Conservation (phyloP, 2,797 vertebrate species). For the Microhierax caerulescens region DNA sequence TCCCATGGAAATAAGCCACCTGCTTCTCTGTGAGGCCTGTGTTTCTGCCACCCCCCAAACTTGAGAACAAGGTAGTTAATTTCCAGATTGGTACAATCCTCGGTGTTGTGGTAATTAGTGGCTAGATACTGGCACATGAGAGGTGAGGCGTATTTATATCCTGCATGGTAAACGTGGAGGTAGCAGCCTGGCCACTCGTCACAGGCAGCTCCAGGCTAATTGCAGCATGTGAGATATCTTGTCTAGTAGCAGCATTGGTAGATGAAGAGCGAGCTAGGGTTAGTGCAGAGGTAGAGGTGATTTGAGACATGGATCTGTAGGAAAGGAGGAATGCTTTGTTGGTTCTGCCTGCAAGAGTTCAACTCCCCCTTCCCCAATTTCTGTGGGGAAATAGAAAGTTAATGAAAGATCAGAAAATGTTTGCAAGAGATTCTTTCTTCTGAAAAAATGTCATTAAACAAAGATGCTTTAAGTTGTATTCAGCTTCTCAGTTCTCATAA, state of each 20-base stretch:
- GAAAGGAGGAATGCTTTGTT: background rate
- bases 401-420: background rate
- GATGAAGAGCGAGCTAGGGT: background rate
- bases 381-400: background rate
- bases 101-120: background rate
- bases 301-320: background rate
- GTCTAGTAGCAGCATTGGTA: rapidly evolving
- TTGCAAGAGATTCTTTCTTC: background rate
- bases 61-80: background rate
- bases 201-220: background rate
- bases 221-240: background rate
- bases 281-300: background rate
- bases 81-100: background rate
- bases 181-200: background rate
- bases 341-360: background rate
- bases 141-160: background rate
- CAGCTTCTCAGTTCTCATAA: background rate
- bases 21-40: background rate
- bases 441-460: background rate
- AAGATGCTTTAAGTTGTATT: background rate
- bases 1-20: background rate
- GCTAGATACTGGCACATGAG: background rate
- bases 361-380: background rate
- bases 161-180: background rate
- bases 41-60: background rate